Evolutionary conservation across 2,797 vertebrate species (phyloP).

Genomic region (Neopelma chrysocephalum): DNA sequence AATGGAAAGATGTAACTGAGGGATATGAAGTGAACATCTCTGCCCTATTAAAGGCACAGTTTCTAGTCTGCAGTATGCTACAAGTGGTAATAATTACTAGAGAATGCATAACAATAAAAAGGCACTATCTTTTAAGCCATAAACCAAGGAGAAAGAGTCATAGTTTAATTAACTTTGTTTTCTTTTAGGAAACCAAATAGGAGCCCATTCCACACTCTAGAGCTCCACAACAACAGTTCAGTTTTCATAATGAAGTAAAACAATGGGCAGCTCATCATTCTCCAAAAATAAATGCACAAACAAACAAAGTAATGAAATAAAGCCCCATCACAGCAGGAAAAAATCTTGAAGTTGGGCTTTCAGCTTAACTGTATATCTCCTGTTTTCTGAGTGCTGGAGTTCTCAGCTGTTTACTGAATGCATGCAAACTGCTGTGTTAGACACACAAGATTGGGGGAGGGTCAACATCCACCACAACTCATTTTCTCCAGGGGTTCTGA

Average conservation of each 20-base stretch:
- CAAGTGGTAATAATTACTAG: conserved; percentile 42
- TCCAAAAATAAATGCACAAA: conserved; percentile 60
- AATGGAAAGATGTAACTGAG: not conserved
- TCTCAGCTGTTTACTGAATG: not conserved
- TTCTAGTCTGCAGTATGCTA: not conserved
- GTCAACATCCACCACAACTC: not conserved
- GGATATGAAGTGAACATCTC: not conserved
- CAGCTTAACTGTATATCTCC: conserved; percentile 12
- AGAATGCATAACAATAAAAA: conserved; percentile 42
- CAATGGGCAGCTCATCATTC: conserved; percentile 43
- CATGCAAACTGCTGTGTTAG: not conserved
- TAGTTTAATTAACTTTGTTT: conserved; percentile 56
- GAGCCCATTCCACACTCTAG: not conserved
- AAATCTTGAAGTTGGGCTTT: conserved; percentile 1
- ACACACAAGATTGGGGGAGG: not conserved
- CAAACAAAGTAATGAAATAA: conserved; percentile 50
- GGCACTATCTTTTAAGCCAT: conserved; percentile 31
- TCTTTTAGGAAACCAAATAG: conserved; percentile 34
- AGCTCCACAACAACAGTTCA: conserved; percentile 3
- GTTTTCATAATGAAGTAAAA: conserved; percentile 38
- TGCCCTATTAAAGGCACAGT: not conserved
- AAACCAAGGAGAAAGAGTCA: conserved; percentile 37
- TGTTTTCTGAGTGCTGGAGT: not conserved
- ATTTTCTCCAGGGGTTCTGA: not conserved
- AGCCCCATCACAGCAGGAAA: conserved; percentile 23